These are phyloP conservation scores for Pangasianodon hypophthalmus DNA, from an alignment of 2,113 vertebrate genomes.

Conservation along the genomic window DNA sequence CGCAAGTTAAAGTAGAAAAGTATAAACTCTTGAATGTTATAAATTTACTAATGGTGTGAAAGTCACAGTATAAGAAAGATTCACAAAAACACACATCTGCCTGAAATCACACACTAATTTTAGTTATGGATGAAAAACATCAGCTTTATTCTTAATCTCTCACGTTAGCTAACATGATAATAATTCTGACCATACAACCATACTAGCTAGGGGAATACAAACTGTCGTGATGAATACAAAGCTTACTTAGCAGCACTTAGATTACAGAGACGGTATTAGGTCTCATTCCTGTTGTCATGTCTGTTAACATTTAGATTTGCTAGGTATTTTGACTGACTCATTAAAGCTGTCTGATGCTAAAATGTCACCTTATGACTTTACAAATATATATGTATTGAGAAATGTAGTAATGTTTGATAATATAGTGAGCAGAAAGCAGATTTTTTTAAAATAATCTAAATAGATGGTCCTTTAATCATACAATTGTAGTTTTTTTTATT, in stretches of 20 bases:
- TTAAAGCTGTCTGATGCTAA: neutral
- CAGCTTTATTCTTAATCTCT: too few relatives aligned
- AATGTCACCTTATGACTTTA: neutral
- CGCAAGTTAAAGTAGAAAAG: too few relatives aligned
- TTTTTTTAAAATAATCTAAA: too few relatives aligned
- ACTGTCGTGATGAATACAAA: neutral
- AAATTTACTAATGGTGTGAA: too few relatives aligned
- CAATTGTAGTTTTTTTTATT: neutral
- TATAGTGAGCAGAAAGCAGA: neutral
- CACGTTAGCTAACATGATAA: too few relatives aligned
- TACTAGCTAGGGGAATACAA: too few relatives aligned
- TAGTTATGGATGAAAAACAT: too few relatives aligned
- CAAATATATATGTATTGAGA: neutral
- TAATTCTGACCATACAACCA: too few relatives aligned
- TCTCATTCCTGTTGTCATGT: neutral
- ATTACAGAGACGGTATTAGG: neutral
- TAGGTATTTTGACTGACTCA: neutral
- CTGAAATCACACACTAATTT: neutral
- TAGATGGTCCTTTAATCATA: neutral
- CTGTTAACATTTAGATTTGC: too few relatives aligned
- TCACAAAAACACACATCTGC: neutral
- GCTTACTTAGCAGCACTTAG: neutral
- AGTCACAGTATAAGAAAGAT: too few relatives aligned
- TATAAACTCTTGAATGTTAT: too few relatives aligned
- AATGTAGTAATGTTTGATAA: neutral